Evolutionary conservation across 2,113 vertebrate species (phyloP), one percentile per base, ranked within the genome.

Genomic region (Ameiurus melas): DNA sequence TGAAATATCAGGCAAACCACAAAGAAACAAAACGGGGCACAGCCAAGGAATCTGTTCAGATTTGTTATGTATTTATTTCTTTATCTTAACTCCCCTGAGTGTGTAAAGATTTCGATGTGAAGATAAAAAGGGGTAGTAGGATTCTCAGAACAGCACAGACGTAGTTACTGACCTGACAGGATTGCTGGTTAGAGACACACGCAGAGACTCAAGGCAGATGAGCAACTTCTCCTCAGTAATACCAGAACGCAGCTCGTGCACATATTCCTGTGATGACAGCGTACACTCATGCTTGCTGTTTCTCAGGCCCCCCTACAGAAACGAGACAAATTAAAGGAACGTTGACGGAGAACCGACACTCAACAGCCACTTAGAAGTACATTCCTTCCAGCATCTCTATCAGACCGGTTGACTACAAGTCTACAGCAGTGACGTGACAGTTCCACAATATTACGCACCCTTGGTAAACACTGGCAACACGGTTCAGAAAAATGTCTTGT

Each of bases 121-220:
- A 71, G 27, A 70, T n/a, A 4, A 36, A 17, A 51, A 17, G 20
- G 39, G 20, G 20, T 20, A 30, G 27, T 75, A 19, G 14, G 43
- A 51, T 64, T 86, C 78, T 68, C 17, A 14, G 27, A 16, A 86
- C 13, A 71, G 79, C 27, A 36, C 8, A 57, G 60, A 30, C 27
- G 64, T 58, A n/a, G 64, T 58, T 81, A 62, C 96, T 91, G 89
- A 99, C 98, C 98, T 99, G 93, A 99, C 98, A 81, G 98, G 98
- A 93, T 99, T 99, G 94, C 98, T 99, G 75, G 98, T 99, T 92
- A 99, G 96, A 95, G 98, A 99, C 70, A 99, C 98, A 68, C 98
- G 93, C 92, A 99, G 93, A 39, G 98, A 99, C 94, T 99, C 98
- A 84, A 99, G 94, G 90, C 98, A 99, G 88, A 97, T 99, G 89